Conservation (phyloP, 1,140 invertebrate species). For the Papilio helenus region DNA sequence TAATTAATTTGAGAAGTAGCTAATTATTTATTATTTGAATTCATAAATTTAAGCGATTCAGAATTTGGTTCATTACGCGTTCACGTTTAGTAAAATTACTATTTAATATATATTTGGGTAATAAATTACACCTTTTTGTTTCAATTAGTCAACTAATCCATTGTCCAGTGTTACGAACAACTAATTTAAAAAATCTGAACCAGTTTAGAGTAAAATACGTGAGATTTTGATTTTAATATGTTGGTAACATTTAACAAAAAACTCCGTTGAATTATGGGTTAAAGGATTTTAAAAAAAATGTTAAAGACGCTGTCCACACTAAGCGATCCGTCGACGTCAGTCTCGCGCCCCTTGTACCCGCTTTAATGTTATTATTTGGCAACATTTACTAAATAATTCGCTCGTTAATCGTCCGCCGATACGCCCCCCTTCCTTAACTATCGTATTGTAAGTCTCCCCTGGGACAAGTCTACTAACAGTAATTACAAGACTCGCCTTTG, state of each 20-base stretch:
- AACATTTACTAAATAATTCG: conserved; percentile 83
- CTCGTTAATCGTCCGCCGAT: conserved; percentile 79
- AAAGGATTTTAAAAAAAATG: too few relatives aligned
- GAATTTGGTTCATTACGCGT: neutral
- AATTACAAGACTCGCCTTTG: conserved; percentile 73
- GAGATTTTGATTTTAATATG: too few relatives aligned
- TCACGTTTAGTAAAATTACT: neutral
- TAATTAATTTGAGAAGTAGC: too few relatives aligned
- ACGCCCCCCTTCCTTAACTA: conserved; percentile 68
- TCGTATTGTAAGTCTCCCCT: conserved; percentile 72
- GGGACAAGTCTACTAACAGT: conserved; percentile 67
- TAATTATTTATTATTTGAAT: too few relatives aligned
- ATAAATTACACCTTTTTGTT: neutral
- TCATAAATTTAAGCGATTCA: neutral
- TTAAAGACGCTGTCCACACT: conserved; percentile 39
- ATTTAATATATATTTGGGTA: neutral
- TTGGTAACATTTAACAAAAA: too few relatives aligned
- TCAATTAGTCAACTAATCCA: neutral
- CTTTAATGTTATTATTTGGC: conserved; percentile 82
- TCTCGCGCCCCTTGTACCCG: conserved; percentile 52
- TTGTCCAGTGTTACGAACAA: too few relatives aligned
- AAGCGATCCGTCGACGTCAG: conserved; percentile 44
- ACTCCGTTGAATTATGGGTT: too few relatives aligned
- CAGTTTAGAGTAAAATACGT: too few relatives aligned
- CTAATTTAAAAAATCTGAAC: too few relatives aligned